Evolutionary conservation across 2,113 vertebrate genomes (phyloP).

Genomic region (Protobothrops mucrosquamatus): DNA sequence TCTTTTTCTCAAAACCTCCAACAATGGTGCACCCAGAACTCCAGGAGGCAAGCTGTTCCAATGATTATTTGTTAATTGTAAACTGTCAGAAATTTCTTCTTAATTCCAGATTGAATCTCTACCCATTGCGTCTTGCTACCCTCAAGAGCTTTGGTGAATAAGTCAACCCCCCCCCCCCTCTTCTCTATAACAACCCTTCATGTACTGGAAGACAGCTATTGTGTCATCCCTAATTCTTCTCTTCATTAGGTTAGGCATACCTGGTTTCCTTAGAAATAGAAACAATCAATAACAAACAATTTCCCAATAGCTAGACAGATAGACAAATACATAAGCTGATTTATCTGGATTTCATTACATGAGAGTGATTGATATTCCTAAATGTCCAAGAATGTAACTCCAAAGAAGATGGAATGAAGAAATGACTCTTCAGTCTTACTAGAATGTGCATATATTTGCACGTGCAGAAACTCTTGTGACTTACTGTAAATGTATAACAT

Average conservation of each 20-base stretch:
- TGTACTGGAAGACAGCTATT: not conserved
- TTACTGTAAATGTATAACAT: not conserved
- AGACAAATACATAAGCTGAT: not conserved
- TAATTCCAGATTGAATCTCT: not conserved
- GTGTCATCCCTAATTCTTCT: not conserved
- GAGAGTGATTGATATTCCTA: not conserved
- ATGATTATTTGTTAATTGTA: not conserved
- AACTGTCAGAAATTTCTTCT: not conserved
- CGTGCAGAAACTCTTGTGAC: not conserved
- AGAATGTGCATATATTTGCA: not conserved
- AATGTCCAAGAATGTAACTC: not conserved
- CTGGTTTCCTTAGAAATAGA: not conserved
- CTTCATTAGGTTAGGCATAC: not conserved
- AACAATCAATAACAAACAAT: not conserved
- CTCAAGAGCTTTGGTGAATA: not conserved
- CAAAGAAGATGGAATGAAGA: not conserved
- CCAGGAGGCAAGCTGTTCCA: not conserved
- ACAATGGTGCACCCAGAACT: not conserved
- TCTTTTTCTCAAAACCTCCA: not conserved
- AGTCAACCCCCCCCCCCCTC: too few relatives aligned
- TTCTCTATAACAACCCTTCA: not conserved
- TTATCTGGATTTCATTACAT: not conserved
- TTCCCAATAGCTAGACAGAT: not conserved
- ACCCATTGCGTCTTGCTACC: not conserved
- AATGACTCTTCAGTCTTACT: not conserved